Conservation (phyloP, 2,797 vertebrate genomes). For the Darevskia mixta region DNA sequence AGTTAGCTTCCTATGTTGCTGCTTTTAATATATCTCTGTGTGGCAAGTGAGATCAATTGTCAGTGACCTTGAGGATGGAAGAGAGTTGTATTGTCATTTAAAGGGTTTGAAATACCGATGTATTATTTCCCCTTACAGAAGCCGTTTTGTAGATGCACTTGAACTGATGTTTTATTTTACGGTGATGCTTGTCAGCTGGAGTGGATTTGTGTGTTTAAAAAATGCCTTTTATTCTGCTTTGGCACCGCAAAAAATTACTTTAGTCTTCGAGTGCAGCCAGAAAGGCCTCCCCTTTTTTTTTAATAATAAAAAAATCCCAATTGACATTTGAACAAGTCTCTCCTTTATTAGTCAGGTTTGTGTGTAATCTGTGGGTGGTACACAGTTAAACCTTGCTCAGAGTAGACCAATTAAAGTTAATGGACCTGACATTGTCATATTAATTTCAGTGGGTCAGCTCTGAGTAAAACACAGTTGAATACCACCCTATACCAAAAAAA, state of each 20-base stretch:
- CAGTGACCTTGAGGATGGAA: constrained; percentile 29
- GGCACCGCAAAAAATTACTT: background rate
- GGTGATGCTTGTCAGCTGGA: background rate
- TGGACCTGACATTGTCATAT: no score
- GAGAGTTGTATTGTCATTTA: background rate
- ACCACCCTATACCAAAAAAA: background rate
- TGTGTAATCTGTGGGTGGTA: background rate
- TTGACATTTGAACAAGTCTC: no score
- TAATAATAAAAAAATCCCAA: no score
- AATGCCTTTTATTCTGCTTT: background rate
- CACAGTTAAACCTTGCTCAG: no score
- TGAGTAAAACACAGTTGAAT: no score
- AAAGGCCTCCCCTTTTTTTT: no score
- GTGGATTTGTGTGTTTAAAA: background rate
- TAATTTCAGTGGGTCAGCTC: no score
- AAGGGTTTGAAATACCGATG: background rate
- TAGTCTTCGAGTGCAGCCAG: background rate
- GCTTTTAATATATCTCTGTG: background rate
- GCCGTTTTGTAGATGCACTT: background rate
- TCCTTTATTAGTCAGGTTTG: background rate
- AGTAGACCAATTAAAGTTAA: no score
- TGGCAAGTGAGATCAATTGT: fast-evolving
- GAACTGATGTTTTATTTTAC: background rate
- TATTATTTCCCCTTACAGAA: background rate
- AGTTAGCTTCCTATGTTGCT: background rate